Evolutionary conservation across 2,888 invertebrate genomes (phyloP).

Genomic region (Dromius quadrimaculatus): DNA sequence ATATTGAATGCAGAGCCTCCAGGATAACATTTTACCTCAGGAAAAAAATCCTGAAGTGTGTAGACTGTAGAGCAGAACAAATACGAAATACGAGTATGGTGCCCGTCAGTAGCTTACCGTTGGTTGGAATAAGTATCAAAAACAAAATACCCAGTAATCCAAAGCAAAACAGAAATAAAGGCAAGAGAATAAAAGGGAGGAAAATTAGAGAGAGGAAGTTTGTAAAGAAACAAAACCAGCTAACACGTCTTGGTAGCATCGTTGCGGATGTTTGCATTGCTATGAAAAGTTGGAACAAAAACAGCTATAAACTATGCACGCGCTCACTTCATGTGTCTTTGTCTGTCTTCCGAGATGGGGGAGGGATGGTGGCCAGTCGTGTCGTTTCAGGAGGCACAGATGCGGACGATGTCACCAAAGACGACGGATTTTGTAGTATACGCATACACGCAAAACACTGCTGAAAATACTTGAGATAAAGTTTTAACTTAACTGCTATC

Average conservation of each 20-base stretch:
- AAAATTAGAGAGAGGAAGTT: slow-evolving; percentile 52
- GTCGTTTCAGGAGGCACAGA: slow-evolving; percentile 12
- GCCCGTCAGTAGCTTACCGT: background rate
- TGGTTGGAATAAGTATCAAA: background rate
- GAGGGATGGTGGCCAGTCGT: background rate
- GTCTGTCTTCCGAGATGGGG: slow-evolving; percentile 18
- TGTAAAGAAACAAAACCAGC: slow-evolving; percentile 48
- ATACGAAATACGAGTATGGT: too few species aligned
- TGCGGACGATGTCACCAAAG: slow-evolving; percentile 32
- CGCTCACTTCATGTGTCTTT: slow-evolving; percentile 34
- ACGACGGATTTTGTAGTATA: slow-evolving; percentile 17
- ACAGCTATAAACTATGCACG: slow-evolving; percentile 50
- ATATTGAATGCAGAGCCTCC: too few species aligned
- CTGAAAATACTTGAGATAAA: slow-evolving; percentile 21
- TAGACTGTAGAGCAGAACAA: too few species aligned
- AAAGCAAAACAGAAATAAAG: slow-evolving; percentile 20
- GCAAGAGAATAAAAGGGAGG: slow-evolving; percentile 37
- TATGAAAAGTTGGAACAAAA: slow-evolving; percentile 52
- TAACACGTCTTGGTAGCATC: slow-evolving; percentile 45
- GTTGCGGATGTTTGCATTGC: slow-evolving; percentile 51
- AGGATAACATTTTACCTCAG: too few species aligned
- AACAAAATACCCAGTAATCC: slow-evolving; percentile 3
- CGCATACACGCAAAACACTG: slow-evolving; percentile 30
- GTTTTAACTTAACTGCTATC: slow-evolving; percentile 17
- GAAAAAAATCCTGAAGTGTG: too few species aligned